These are phyloP conservation scores for Syndactyla subalaris DNA, from an alignment of 2,797 vertebrate genomes.

Conservation along the genomic window DNA sequence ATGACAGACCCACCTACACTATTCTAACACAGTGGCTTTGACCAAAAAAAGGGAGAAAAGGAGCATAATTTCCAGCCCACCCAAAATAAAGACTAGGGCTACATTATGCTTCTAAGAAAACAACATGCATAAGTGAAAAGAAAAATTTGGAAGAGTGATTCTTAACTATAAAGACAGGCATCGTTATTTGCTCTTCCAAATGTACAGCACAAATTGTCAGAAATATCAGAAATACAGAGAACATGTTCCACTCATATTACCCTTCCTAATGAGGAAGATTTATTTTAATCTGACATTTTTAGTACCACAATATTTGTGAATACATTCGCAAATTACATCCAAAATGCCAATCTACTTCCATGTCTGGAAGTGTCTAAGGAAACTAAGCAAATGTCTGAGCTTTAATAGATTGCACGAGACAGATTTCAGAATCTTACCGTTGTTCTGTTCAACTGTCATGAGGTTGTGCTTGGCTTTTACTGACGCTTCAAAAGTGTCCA, in stretches of 20 bases:
- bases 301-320: background rate
- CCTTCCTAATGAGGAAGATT: background rate
- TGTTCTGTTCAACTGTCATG: slow-evolving; percentile 93
- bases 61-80: background rate
- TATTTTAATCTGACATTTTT: background rate
- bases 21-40: background rate
- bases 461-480: slow-evolving; percentile 98
- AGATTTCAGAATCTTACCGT: slow-evolving; percentile 80
- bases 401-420: background rate
- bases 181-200: background rate
- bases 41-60: background rate
- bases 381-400: background rate
- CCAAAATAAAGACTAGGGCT: background rate
- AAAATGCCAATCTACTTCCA: background rate
- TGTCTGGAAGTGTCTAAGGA: background rate
- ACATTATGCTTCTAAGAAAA: background rate
- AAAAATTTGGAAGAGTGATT: background rate
- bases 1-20: background rate
- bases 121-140: background rate
- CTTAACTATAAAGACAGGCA: background rate
- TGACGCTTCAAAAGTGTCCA: slow-evolving; percentile 94
- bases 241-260: background rate
- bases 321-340: background rate
- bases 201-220: background rate
- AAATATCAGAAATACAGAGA: background rate